phyloP scores from a whole-genome alignment of 2,797 vertebrate genomes.

The Mus spretus region DNA sequence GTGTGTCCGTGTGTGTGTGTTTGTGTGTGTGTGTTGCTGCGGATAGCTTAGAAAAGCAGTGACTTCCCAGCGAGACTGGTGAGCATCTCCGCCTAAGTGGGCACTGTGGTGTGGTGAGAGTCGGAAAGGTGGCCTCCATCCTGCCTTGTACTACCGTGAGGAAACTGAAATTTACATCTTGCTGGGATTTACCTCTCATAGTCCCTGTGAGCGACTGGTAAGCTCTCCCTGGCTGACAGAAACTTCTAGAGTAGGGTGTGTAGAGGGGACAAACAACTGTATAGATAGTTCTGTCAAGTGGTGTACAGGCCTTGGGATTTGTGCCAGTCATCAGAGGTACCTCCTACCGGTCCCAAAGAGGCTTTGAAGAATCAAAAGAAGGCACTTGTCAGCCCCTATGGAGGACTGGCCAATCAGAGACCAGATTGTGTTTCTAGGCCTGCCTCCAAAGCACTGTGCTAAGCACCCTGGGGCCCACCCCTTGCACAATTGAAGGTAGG shows the following conservation, averaged over 20 bases:
- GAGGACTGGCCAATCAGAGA: neutral
- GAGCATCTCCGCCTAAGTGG: neutral
- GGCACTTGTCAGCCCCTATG: accelerated
- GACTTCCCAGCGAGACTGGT: neutral
- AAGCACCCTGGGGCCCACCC: no score
- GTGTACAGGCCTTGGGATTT: neutral
- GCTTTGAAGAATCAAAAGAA: neutral
- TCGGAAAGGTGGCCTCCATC: neutral
- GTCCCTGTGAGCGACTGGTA: accelerated
- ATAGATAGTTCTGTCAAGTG: neutral
- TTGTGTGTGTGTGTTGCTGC: neutral
- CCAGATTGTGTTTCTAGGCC: neutral
- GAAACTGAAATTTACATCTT: neutral
- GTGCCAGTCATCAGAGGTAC: neutral
- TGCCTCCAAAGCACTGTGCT: neutral
- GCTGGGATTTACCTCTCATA: neutral
- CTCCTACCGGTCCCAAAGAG: neutral
- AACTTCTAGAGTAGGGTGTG: neutral
- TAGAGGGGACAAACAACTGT: neutral
- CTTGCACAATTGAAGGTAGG: neutral
- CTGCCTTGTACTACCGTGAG: neutral
- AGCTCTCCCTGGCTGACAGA: accelerated
- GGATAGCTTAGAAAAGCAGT: neutral
- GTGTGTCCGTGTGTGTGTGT: neutral
- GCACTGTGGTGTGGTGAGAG: accelerated